phyloP scores from a whole-genome alignment of 2,888 invertebrate genomes.

The Aspidapion aeneum region DNA sequence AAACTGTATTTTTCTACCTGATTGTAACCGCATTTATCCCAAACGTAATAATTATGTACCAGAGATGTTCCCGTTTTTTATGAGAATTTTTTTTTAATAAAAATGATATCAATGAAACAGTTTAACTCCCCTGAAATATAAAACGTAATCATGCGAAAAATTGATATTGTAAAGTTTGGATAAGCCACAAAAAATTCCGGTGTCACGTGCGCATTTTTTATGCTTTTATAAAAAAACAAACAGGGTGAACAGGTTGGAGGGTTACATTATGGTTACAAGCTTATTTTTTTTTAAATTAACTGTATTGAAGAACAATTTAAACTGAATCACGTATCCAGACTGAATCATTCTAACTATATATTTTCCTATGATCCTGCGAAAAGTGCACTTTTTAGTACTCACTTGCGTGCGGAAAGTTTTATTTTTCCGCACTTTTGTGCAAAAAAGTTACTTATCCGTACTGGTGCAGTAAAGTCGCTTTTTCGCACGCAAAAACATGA shows the following conservation, averaged over 20 bases:
- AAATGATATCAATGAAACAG: constrained; percentile 15
- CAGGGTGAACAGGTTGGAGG: background rate
- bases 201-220: constrained; percentile 1
- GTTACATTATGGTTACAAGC: constrained; percentile 3
- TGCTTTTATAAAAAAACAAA: too few species aligned
- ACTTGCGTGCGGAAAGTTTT: too few species aligned
- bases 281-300: background rate
- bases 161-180: constrained; percentile 5
- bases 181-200: constrained; percentile 1
- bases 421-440: too few species aligned
- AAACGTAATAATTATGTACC: constrained; percentile 14
- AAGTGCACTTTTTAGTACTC: too few species aligned
- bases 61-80: background rate
- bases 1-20: too few species aligned
- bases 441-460: too few species aligned
- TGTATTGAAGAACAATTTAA: constrained; percentile 5
- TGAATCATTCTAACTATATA: constrained; percentile 11
- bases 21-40: constrained; percentile 26
- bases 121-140: constrained; percentile 6
- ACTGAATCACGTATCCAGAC: constrained; percentile 20
- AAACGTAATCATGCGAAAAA: constrained; percentile 15
- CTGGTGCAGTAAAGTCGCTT: too few species aligned
- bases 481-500: too few species aligned
- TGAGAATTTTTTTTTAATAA: background rate
- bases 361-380: too few species aligned